Percentiles rank a stretch among this genome's conserved stretches.
Evolutionary conservation across 2,888 invertebrate species (phyloP).

Genomic region (Danaus chrysippus): DNA sequence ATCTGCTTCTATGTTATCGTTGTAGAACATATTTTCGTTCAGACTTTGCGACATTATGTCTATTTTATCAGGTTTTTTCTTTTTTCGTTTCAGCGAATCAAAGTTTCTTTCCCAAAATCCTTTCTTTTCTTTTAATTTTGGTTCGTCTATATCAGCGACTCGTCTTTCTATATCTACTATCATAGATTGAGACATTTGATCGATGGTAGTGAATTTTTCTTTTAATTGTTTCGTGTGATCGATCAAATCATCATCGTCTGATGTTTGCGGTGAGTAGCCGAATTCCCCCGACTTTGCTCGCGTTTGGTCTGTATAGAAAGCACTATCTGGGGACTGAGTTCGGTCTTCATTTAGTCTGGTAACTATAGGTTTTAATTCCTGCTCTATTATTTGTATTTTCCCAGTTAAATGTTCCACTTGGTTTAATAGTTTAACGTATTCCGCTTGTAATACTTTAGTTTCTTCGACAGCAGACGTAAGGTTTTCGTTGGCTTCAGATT

Average conservation of each 20-base stretch:
- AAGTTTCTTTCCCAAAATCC: slow-evolving; percentile 77
- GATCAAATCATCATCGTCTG: slow-evolving; percentile 71
- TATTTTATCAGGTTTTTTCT: slow-evolving; percentile 65
- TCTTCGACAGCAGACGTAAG: slow-evolving; percentile 83
- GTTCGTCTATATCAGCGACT: slow-evolving; percentile 49
- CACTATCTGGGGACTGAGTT: slow-evolving; percentile 69
- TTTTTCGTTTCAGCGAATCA: slow-evolving; percentile 70
- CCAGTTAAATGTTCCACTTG: slow-evolving; percentile 83
- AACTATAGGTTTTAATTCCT: slow-evolving; percentile 78
- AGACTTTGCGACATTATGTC: slow-evolving; percentile 77
- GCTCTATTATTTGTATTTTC: slow-evolving; percentile 82
- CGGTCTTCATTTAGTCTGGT: slow-evolving; percentile 65
- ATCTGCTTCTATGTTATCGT: slow-evolving; percentile 70
- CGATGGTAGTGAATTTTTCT: slow-evolving; percentile 72
- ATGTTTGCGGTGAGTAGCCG: slow-evolving; percentile 70
- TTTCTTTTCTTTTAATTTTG: slow-evolving; percentile 70
- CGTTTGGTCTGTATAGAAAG: slow-evolving; percentile 78
- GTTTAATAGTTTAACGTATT: slow-evolving; percentile 69
- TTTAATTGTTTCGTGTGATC: slow-evolving; percentile 64
- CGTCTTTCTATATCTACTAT: slow-evolving; percentile 70
- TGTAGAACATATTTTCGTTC: slow-evolving; percentile 74
- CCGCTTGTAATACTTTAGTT: slow-evolving; percentile 84
- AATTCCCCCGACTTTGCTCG: slow-evolving; percentile 72
- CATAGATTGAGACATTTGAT: slow-evolving; percentile 77
- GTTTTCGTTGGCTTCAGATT: slow-evolving; percentile 82